Evolutionary conservation across 2,113 vertebrate species (phyloP), one percentile per base, ranked within the genome.

Genomic region (Pedionomus torquatus): DNA sequence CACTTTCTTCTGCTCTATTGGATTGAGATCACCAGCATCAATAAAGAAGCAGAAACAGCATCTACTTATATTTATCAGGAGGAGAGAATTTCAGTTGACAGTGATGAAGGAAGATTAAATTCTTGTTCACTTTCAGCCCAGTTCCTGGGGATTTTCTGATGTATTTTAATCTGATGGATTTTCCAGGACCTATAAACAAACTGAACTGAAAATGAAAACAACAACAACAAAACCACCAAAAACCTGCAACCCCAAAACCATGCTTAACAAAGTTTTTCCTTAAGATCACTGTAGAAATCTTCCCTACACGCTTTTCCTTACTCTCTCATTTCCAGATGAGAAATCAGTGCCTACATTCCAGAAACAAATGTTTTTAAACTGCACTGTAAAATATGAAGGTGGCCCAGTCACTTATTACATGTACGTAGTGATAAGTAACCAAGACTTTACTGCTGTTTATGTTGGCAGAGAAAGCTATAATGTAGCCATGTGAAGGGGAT

Each of bases 91-190:
- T 92, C 77, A 89, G 44, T 57, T 82, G 94, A 91, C 92, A 97
- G 81, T 72, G 74, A 93, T 89, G 94, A 96, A 95, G 83, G 97
- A 97, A 95, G 81, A 96, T 97, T 93, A 95, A 97, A 93, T 91
- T 92, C 90, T 87, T 87, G 35, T 83, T 87, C 77, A 95, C 80
- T 95, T 87, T 90, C 80, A 78, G 69, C 16, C 54, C 65, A 41
- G 41, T 93, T 95, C 74, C 91, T 85, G 37, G 89, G 87, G 83
- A 94, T 92, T 96, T 96, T 79, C 74, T 90, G 81, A 84, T 64
- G 57, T 61, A 54, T 94, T 95, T 95, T 89, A 90, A 95, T 91
- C 83, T 94, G 81, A 91, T 82, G 74, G 60, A 71, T 90, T 92
- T 96, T 97, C 1, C 46, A 91, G 69, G 35, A 95, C 84, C 37